Percentiles rank a stretch among this genome's conserved stretches.
Evolutionary conservation across 2,888 invertebrate genomes (phyloP).

Genomic region (Matsumyia berberina): DNA sequence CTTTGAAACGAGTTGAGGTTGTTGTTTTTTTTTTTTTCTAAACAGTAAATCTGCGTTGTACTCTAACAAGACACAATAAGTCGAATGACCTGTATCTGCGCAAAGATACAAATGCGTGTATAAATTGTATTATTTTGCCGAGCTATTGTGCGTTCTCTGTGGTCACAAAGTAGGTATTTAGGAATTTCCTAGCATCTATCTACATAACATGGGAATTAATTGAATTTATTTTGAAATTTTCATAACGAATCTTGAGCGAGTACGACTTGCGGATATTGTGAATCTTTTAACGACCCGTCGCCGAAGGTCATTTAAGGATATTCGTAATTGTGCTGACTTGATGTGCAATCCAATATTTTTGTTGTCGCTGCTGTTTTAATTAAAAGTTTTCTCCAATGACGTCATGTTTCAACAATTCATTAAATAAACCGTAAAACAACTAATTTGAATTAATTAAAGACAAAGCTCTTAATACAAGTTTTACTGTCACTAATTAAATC

Average conservation of each 20-base stretch:
- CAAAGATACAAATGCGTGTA: constrained; percentile 30
- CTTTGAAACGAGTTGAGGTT: background rate
- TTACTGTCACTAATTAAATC: constrained; percentile 16
- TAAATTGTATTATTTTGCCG: constrained; percentile 1
- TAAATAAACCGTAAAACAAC: constrained; percentile 17
- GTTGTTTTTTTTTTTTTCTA: background rate
- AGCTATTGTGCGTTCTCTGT: constrained; percentile 11
- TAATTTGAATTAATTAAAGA: constrained; percentile 51
- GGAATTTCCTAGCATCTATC: constrained; percentile 1
- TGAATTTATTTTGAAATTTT: constrained; percentile 19
- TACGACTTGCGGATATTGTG: constrained; percentile 46
- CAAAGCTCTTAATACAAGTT: constrained; percentile 9
- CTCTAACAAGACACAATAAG: constrained; percentile 26
- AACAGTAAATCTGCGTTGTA: constrained; percentile 3
- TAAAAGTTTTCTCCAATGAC: background rate
- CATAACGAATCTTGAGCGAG: constrained; percentile 13
- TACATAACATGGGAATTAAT: constrained; percentile 32
- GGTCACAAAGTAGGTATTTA: constrained; percentile 30
- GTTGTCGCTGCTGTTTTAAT: no score
- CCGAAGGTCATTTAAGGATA: constrained; percentile 33
- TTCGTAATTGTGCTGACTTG: constrained; percentile 4
- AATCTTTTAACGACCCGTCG: background rate
- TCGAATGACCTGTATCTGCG: constrained; percentile 39
- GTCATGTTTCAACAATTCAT: constrained; percentile 10
- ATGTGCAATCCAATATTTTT: background rate